Evolutionary conservation across 2,797 vertebrate species (phyloP).

Genomic region (Pitangus sulphuratus): DNA sequence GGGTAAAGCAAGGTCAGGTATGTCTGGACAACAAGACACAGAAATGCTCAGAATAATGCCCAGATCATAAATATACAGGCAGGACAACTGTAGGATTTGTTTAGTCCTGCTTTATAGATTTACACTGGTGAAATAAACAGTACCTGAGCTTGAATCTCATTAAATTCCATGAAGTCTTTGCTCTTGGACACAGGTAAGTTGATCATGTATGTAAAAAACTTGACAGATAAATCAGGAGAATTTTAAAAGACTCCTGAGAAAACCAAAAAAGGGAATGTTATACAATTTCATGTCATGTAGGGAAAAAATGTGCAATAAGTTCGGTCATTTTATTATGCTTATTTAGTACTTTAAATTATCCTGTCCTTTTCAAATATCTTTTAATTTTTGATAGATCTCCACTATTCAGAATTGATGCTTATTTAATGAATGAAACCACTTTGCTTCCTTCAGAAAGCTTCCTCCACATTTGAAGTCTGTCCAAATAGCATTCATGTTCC

Average conservation of each 20-base stretch:
- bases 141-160: background rate
- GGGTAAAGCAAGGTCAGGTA: background rate
- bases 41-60: background rate
- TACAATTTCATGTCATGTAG: background rate
- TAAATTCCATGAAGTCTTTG: background rate
- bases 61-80: background rate
- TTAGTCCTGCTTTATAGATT: background rate
- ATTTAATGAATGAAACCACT: constrained; percentile 7
- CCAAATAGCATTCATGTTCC: background rate
- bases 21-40: background rate
- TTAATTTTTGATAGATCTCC: background rate
- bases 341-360: background rate
- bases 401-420: background rate
- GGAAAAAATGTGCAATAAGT: background rate
- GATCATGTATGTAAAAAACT: background rate
- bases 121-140: background rate
- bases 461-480: constrained; percentile 10
- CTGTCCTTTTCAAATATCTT: background rate
- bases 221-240: background rate
- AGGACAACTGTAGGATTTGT: background rate
- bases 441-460: background rate
- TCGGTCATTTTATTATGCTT: background rate
- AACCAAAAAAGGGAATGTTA: background rate
- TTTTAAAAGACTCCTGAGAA: background rate
- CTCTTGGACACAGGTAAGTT: background rate